Evolutionary conservation across 2,888 invertebrate species (phyloP).

Genomic region (Sesia bembeciformis): DNA sequence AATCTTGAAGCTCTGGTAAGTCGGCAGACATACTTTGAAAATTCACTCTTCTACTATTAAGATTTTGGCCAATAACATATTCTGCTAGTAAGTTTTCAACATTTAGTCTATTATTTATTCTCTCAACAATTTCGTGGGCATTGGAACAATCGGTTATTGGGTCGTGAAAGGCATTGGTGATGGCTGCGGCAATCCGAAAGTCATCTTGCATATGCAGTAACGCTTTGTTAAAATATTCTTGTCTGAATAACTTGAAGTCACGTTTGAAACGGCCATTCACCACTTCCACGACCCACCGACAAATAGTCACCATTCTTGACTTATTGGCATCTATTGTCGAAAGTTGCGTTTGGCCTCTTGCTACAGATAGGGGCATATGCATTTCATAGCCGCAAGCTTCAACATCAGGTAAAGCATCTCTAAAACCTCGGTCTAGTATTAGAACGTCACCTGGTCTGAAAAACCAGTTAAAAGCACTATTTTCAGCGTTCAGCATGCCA

Average conservation of each 20-base stretch:
- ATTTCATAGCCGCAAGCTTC: neutral
- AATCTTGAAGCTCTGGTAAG: conserved; percentile 4
- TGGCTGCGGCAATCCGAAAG: conserved; percentile 2
- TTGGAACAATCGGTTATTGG: neutral
- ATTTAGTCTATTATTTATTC: conserved; percentile 1
- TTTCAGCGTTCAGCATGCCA: neutral
- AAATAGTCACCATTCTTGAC: conserved; percentile 1
- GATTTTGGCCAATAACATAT: conserved; percentile 7
- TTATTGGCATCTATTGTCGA: conserved; percentile 1
- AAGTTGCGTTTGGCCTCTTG: neutral
- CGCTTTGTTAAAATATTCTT: conserved; percentile 3
- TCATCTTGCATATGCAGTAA: conserved; percentile 1
- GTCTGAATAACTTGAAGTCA: conserved; percentile 2
- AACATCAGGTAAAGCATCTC: neutral
- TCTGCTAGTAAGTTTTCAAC: conserved; percentile 5
- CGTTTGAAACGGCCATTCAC: conserved; percentile 4
- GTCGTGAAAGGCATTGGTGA: conserved; percentile 3
- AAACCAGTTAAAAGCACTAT: neutral
- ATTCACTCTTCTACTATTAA: conserved; percentile 5
- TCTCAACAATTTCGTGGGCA: conserved; percentile 1
- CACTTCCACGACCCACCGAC: conserved; percentile 2
- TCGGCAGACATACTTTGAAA: conserved; percentile 1
- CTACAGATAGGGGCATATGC: neutral
- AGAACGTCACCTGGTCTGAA: neutral
- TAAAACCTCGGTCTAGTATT: conserved; percentile 1